phyloP scores from a whole-genome alignment of 1,140 invertebrate species.

The Rhagoletis pomonella region DNA sequence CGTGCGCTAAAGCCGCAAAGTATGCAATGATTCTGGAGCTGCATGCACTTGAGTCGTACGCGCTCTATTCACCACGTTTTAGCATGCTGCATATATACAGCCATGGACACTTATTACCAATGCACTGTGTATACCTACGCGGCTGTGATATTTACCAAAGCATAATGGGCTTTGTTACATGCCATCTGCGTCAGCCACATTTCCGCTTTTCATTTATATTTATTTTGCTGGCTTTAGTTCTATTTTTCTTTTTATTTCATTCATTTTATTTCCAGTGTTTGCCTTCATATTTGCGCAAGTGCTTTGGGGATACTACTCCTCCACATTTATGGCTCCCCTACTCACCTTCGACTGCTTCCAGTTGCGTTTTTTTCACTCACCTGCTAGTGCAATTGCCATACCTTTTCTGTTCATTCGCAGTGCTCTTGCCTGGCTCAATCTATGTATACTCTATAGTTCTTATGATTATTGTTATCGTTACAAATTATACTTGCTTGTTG shows the following conservation, averaged over 20 bases:
- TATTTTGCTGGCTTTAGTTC: neutral
- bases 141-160: conserved; percentile 1
- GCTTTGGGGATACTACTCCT: neutral
- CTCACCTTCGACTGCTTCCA: neutral
- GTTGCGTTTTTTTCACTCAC: neutral
- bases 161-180: conserved; percentile 29
- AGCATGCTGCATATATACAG: neutral
- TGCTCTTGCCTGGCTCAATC: neutral
- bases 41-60: neutral
- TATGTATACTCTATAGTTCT: neutral
- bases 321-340: neutral
- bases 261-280: conserved; percentile 15
- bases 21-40: neutral
- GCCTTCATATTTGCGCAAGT: neutral
- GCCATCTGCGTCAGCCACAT: conserved; percentile 15
- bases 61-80: neutral
- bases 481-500: neutral
- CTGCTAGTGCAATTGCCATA: no score
- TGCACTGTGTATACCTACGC: neutral
- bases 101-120: neutral
- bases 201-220: conserved; percentile 50
- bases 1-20: neutral
- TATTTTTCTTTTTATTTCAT: conserved; percentile 22
- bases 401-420: neutral
- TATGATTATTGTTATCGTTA: conserved; percentile 16